Base-by-base conservation (phyloP, 2,113 vertebrate genomes). In the Otis tarda region DNA sequence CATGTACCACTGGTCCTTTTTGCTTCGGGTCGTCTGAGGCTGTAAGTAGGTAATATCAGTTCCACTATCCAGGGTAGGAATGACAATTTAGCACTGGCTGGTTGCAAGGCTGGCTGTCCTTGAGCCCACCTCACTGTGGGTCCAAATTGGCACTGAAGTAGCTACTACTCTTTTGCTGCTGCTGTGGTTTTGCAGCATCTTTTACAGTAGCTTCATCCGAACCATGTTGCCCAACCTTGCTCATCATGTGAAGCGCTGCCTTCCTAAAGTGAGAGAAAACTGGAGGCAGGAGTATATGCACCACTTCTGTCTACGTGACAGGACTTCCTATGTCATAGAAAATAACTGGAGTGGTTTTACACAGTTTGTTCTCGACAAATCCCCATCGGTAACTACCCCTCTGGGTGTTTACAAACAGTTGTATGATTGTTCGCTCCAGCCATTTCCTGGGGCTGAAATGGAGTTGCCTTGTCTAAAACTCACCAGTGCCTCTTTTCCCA, bases 101-200 rank as follows among this genome's bases (percentile, higher is more conserved):
- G 11, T 60, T 53, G 60, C 27, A 53, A 53, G 60, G 41, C 18
- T 73, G 33, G 23, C 23, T 3, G 1, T 39, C 23, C 35, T 52
- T 0, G 0, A 69, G 49, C 45, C 57, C 23, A 89, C 25, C 17
- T 19, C 39, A 27, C 4, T 20, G 13, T 21, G 11, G 0, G 64
- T 9, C 30, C 10, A 1, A 65, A 39, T 3, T 30, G 77, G 28
- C 45, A 18, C 30, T 21, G 37, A 50, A 35, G 50, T 37, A 39
- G 4, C 28, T 30, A 4, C 24, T 39, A 2, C 6, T 21, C 6
- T 61, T 56, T n/a, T 9, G 0, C 31, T 68, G 25, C 10, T 3
- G 1, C 47, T 31, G 28, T 10, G 43, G 24, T 20, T 41, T 63
- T 90, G 56, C 60, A 75, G 23, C n/a, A n/a, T 9, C 65, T 85